Evolutionary conservation across 2,113 vertebrate species (phyloP).

Genomic region (Glareola pratincola): DNA sequence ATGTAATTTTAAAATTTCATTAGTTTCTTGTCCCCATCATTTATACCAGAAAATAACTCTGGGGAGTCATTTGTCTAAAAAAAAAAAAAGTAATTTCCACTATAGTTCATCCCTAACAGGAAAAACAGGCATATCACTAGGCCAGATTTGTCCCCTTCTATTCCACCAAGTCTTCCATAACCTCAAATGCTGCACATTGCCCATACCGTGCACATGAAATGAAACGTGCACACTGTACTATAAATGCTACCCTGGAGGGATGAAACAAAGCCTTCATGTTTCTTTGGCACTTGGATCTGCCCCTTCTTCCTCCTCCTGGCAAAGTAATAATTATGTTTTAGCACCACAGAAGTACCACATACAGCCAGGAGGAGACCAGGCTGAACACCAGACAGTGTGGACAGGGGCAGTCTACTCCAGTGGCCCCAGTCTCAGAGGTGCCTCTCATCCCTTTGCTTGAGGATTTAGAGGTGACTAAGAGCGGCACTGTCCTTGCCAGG

Average conservation of each 20-base stretch:
- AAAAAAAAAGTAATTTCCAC: not conserved
- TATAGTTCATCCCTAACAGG: not conserved
- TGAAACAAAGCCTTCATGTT: not conserved
- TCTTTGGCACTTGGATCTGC: not conserved
- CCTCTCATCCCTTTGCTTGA: accelerated
- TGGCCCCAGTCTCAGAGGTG: accelerated
- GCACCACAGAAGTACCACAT: not conserved
- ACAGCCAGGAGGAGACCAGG: not conserved
- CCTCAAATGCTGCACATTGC: not conserved
- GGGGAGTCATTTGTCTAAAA: not conserved
- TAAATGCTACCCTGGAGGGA: not conserved
- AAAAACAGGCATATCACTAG: not conserved
- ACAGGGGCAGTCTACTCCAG: not conserved
- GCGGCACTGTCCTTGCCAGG: not conserved
- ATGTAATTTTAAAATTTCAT: not conserved
- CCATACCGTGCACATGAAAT: not conserved
- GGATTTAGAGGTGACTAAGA: not conserved
- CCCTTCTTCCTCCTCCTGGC: not conserved
- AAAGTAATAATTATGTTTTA: not conserved
- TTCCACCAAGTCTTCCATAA: not conserved
- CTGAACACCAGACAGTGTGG: not conserved
- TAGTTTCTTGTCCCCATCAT: not conserved
- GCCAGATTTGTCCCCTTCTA: not conserved
- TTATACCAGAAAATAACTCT: not conserved
- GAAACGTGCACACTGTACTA: not conserved